phyloP scores from a whole-genome alignment of 2,888 invertebrate genomes.

The Cybosia mesomella region DNA sequence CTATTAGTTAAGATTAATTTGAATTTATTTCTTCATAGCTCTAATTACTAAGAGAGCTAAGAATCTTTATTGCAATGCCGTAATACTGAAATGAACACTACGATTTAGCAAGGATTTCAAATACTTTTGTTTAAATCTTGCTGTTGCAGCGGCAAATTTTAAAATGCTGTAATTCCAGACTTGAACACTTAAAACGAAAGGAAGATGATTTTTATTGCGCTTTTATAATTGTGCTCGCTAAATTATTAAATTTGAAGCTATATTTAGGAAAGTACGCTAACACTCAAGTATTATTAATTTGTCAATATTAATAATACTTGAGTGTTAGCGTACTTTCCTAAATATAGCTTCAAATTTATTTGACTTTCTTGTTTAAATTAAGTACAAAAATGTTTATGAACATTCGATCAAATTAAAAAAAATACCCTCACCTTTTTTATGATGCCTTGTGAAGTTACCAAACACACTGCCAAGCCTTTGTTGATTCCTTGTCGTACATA shows the following conservation, averaged over 20 bases:
- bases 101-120: background rate
- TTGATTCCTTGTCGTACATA: slow-evolving; percentile 79
- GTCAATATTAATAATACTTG: too few species aligned
- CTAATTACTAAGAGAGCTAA: background rate
- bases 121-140: background rate
- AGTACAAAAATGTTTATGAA: too few species aligned
- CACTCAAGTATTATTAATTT: too few species aligned
- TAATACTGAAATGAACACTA: background rate
- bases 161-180: background rate
- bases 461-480: slow-evolving; percentile 82
- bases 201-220: background rate
- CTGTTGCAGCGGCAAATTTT: background rate
- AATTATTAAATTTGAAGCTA: background rate
- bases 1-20: background rate
- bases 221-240: background rate
- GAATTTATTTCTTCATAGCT: background rate
- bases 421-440: slow-evolving; percentile 75
- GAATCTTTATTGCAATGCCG: background rate
- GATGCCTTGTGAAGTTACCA: slow-evolving; percentile 82
- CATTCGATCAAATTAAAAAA: background rate
- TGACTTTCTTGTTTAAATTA: background rate
- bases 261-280: too few species aligned
- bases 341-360: background rate
- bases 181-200: background rate
- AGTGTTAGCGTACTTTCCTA: too few species aligned